These are phyloP conservation scores for Noctua janthe DNA, from an alignment of 2,888 invertebrate genomes.

Conservation along the genomic window DNA sequence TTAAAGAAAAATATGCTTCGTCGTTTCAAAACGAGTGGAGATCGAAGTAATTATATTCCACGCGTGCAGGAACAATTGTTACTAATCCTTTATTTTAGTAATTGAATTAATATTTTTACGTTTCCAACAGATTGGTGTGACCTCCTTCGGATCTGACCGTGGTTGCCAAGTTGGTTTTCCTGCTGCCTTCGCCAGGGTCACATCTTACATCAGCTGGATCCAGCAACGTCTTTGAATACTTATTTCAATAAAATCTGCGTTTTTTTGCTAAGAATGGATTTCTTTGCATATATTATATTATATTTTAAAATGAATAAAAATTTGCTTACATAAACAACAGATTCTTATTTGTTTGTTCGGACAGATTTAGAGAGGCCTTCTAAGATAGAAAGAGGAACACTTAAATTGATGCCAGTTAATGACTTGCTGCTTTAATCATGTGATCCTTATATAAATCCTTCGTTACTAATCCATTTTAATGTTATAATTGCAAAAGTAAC, in stretches of 20 bases:
- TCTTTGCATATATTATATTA: background rate
- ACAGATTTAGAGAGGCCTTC: background rate
- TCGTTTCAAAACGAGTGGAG: too few species aligned
- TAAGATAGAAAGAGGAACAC: background rate
- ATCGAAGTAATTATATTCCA: too few species aligned
- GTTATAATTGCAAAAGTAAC: too few species aligned
- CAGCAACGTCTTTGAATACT: background rate
- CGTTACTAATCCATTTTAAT: too few species aligned
- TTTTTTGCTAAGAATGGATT: background rate
- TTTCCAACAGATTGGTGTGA: slow-evolving; percentile 73
- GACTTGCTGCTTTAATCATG: too few species aligned
- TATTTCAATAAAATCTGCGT: too few species aligned
- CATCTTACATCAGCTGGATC: slow-evolving; percentile 68
- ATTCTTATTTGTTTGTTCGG: background rate
- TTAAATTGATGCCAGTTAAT: too few species aligned
- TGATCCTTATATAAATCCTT: too few species aligned
- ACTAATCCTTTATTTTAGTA: background rate
- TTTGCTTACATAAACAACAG: background rate
- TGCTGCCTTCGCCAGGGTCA: slow-evolving; percentile 73
- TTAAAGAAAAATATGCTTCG: too few species aligned
- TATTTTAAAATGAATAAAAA: background rate
- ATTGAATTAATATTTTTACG: background rate
- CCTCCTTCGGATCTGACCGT: slow-evolving; percentile 71
- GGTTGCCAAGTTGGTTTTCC: slow-evolving; percentile 72
- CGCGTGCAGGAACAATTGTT: too few species aligned